A percentile compares a stretch with the other conserved stretches of the same genome.
These are phyloP conservation scores for Nephrotoma appendiculata DNA, from an alignment of 2,888 invertebrate species.

Conservation along the genomic window DNA sequence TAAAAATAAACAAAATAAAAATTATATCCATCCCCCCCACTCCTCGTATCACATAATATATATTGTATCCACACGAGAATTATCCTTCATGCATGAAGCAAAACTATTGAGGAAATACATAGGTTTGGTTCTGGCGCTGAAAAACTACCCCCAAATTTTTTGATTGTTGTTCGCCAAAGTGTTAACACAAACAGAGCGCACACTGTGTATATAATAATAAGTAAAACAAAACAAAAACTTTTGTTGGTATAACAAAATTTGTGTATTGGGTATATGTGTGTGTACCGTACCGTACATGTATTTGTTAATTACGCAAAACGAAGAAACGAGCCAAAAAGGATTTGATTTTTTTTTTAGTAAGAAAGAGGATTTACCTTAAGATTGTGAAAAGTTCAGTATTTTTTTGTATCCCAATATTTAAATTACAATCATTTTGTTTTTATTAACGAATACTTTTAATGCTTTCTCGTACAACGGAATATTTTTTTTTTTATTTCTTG, in stretches of 20 bases:
- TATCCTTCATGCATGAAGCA: not conserved
- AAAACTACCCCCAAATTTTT: not conserved
- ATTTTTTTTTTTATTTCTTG: not conserved
- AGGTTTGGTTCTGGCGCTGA: not conserved
- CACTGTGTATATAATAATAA: not conserved
- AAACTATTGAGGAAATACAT: not conserved
- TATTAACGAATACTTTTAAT: not conserved
- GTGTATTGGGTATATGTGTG: not conserved
- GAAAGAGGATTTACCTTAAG: not conserved
- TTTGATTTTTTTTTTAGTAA: not conserved
- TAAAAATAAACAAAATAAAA: not conserved
- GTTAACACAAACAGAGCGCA: not conserved
- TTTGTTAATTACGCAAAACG: not conserved
- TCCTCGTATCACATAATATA: not conserved
- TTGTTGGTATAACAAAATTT: not conserved
- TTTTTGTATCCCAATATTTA: not conserved
- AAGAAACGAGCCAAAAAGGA: not conserved
- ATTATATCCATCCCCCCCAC: not conserved
- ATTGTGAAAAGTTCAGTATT: not conserved
- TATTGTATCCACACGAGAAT: not conserved
- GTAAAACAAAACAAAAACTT: not conserved
- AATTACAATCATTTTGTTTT: not conserved
- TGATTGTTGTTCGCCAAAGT: not conserved
- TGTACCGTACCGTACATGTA: not conserved
- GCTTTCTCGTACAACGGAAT: not conserved